Percentiles rank a stretch among this genome's conserved stretches.
phyloP scores from a whole-genome alignment of 2,888 invertebrate genomes.

The Copidosoma aretas region DNA sequence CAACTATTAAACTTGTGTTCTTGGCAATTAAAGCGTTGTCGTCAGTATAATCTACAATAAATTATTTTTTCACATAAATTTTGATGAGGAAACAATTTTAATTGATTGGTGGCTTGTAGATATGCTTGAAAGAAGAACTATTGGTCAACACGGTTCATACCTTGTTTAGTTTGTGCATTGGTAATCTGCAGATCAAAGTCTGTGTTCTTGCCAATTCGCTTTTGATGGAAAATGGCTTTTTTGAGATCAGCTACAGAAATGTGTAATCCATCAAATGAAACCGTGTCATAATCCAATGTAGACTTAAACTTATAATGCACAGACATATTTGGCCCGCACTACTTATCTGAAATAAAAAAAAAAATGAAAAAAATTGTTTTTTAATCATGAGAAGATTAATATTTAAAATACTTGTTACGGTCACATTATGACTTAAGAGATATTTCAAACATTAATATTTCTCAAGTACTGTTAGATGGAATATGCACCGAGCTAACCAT shows the following conservation, averaged over 20 bases:
- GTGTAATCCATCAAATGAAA: conserved; percentile 95
- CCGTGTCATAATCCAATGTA: conserved; percentile 92
- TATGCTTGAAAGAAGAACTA: neutral
- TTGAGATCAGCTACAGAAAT: conserved; percentile 96
- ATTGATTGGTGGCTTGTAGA: neutral
- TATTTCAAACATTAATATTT: neutral
- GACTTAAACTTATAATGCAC: conserved; percentile 99
- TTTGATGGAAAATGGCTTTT: conserved; percentile 92
- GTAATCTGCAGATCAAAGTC: conserved; percentile 97
- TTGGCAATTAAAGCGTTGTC: conserved; percentile 92
- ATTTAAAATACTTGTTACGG: neutral
- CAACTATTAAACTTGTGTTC: conserved; percentile 95
- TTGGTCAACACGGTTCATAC: conserved; percentile 63
- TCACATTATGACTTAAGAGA: neutral
- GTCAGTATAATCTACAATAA: conserved; percentile 86
- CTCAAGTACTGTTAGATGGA: neutral
- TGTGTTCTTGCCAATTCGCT: conserved; percentile 89
- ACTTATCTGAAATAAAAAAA: conserved; percentile 31
- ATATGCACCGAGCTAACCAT: neutral
- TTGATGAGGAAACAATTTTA: neutral
- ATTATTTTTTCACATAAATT: neutral
- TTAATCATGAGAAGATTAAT: neutral
- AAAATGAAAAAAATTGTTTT: conserved; percentile 14
- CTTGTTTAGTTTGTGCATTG: conserved; percentile 97
- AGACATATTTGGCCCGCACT: conserved; percentile 70